Evolutionary conservation across 2,888 invertebrate genomes (phyloP).

Genomic region (Phytoseiulus persimilis): DNA sequence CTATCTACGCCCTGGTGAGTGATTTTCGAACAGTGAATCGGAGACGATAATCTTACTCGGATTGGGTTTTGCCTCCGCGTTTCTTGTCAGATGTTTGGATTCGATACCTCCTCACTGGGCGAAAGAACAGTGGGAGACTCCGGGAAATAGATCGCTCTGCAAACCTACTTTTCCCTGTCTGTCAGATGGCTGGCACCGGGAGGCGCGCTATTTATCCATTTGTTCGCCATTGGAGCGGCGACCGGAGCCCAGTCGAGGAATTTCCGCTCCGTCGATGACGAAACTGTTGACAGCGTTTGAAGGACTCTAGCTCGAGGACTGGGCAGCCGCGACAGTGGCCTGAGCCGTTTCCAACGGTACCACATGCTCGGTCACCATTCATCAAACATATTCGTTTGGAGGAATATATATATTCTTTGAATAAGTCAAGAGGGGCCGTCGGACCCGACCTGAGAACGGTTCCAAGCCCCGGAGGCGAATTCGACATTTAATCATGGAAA

Average conservation of each 20-base stretch:
- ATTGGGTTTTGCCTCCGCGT: background rate
- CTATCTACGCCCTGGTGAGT: slow-evolving; percentile 68
- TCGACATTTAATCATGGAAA: too few relatives aligned
- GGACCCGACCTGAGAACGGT: too few relatives aligned
- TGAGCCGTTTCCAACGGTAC: background rate
- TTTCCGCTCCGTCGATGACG: background rate
- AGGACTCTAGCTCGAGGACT: background rate
- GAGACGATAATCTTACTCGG: background rate
- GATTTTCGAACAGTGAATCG: background rate
- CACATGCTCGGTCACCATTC: too few relatives aligned
- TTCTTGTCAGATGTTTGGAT: background rate
- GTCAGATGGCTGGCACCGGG: background rate
- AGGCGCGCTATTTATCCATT: background rate
- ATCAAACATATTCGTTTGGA: too few relatives aligned
- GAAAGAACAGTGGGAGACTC: background rate
- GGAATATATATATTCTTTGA: too few relatives aligned
- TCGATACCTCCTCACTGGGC: background rate
- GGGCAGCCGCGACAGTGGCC: background rate
- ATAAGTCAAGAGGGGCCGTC: too few relatives aligned
- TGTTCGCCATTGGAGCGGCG: background rate
- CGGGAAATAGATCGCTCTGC: background rate
- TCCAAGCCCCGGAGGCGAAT: too few relatives aligned
- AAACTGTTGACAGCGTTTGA: background rate
- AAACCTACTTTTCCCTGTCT: background rate
- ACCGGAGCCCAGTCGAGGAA: background rate